A percentile compares a stretch with the other conserved stretches of the same genome.
These are phyloP conservation scores for Drosophila willistoni DNA, from an alignment of 1,140 invertebrate genomes.

Conservation along the genomic window DNA sequence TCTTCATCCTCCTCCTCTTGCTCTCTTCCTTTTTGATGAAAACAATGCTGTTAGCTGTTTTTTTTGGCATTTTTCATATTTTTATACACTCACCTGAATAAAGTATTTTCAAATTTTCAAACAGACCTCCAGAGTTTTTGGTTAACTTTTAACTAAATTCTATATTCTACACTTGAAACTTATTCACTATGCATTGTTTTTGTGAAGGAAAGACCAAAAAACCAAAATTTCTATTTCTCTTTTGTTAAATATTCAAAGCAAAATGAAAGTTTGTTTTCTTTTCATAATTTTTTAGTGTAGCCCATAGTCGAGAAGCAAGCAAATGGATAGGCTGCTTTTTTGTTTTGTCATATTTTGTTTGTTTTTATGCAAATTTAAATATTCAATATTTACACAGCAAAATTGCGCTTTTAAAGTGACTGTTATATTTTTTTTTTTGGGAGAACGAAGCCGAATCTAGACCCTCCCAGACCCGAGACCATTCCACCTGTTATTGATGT, in stretches of 20 bases:
- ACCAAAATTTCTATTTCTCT: background rate
- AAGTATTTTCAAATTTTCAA: background rate
- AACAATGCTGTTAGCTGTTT: conserved; percentile 41
- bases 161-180: background rate
- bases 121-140: background rate
- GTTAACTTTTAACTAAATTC: background rate
- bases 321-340: background rate
- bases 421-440: conserved; percentile 38
- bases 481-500: background rate
- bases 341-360: conserved; percentile 26
- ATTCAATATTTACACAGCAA: conserved; percentile 66
- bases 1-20: conserved; percentile 1
- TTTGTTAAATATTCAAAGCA: background rate
- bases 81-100: conserved; percentile 20
- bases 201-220: background rate
- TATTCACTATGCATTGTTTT: background rate
- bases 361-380: conserved; percentile 59
- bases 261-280: background rate
- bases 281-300: conserved; percentile 8
- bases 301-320: conserved; percentile 14
- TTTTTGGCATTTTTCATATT: conserved; percentile 29
- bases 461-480: background rate
- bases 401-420: conserved; percentile 64
- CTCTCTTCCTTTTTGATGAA: conserved; percentile 21
- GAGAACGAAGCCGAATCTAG: background rate